Percentiles rank a stretch among this genome's conserved stretches.
phyloP scores from a whole-genome alignment of 2,888 invertebrate genomes.

The Tortricodes alternella region DNA sequence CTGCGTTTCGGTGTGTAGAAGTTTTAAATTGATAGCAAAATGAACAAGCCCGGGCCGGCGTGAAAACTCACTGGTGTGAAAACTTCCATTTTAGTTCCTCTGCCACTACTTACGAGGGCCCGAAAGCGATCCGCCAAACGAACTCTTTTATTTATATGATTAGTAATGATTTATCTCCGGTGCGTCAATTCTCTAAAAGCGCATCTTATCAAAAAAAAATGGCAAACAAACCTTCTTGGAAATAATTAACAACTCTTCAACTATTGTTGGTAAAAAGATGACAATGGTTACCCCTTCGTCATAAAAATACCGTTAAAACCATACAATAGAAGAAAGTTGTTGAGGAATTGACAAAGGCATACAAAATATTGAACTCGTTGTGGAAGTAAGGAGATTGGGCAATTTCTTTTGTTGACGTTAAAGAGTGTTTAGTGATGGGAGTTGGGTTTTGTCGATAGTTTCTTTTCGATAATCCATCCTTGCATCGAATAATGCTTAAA shows the following conservation, averaged over 20 bases:
- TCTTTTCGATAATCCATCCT: no score
- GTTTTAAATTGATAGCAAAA: no score
- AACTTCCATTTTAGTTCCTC: no score
- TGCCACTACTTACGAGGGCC: no score
- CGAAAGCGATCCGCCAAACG: no score
- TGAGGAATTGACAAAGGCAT: constrained; percentile 33
- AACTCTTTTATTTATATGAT: not conserved
- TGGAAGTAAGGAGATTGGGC: constrained; percentile 61
- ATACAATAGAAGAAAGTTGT: constrained; percentile 32
- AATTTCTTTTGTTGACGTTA: constrained; percentile 58
- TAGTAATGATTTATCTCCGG: not conserved
- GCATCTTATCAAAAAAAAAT: not conserved
- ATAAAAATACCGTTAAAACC: constrained; percentile 20
- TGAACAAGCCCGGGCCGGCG: no score
- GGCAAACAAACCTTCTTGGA: not conserved
- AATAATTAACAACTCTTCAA: not conserved
- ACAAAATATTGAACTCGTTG: constrained; percentile 61
- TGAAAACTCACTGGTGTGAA: no score
- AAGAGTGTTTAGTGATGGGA: constrained; percentile 43
- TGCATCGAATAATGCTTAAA: no score
- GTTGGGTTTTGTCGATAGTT: not conserved
- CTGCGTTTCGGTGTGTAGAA: no score
- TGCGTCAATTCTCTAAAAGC: not conserved
- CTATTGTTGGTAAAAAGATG: not conserved
- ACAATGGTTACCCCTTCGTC: constrained; percentile 4